These are phyloP conservation scores for Torymus texanus DNA, from an alignment of 2,888 invertebrate genomes.

Conservation along the genomic window DNA sequence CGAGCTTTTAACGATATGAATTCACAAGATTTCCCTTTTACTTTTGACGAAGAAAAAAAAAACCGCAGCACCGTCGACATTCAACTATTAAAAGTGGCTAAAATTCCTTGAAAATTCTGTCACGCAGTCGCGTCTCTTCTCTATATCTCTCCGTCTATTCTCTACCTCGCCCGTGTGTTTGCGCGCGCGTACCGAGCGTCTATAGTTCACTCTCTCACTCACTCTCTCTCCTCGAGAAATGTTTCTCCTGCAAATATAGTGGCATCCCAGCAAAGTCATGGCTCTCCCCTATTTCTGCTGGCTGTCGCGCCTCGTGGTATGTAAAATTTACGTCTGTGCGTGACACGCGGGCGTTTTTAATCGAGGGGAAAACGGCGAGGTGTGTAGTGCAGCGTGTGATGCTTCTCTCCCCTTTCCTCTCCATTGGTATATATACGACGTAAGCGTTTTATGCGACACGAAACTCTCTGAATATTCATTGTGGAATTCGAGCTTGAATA, in stretches of 20 bases:
- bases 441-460: too few species aligned
- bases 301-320: background rate
- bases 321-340: constrained; percentile 19
- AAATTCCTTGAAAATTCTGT: constrained; percentile 9
- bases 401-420: too few species aligned
- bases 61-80: too few species aligned
- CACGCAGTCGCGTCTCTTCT: background rate
- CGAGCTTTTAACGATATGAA: too few species aligned
- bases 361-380: too few species aligned
- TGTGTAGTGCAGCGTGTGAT: background rate
- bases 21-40: too few species aligned
- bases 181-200: too few species aligned
- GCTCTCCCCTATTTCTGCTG: background rate
- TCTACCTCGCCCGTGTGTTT: background rate
- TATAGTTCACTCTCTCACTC: background rate
- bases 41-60: too few species aligned
- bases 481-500: too few species aligned
- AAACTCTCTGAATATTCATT: too few species aligned
- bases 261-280: background rate
- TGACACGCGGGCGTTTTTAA: background rate
- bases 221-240: constrained; percentile 8
- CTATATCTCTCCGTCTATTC: background rate
- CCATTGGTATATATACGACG: too few species aligned
- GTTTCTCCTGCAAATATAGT: constrained; percentile 17
- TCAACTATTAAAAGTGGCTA: background rate